Base-by-base conservation (phyloP, 2,113 vertebrate species). In the Colaptes auratus region DNA sequence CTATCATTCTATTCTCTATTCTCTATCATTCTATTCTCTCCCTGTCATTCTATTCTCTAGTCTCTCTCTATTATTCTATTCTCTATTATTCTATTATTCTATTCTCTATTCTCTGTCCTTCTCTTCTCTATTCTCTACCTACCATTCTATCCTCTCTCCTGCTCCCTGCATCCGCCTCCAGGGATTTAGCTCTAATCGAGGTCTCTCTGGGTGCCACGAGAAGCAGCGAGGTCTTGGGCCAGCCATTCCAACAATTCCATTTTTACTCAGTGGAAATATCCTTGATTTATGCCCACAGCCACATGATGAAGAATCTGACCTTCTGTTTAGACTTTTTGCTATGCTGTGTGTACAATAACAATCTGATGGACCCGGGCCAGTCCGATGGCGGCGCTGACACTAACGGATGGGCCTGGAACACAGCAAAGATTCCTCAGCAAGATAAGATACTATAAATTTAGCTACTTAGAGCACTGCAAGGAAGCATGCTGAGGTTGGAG, bases 361-460 rank as follows among this genome's bases (percentile, higher is more conserved):
- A 28, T 78, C 77, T 83, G 86, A 93, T 48, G 93, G 94, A 91
- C 91, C 91, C 46, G 58, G 76, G 75, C 79, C 92, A 80, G 93
- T 95, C 91, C 85, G 89, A 9, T 94, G 88, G 64, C 64, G 82
- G 56, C 1, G 2, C 60, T 94, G 93, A 91, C 89, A 71, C 71
- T 95, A 91, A 93, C 56, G 88, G 89, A 96, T 81, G 72, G 67
- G 80, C 76, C 85, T 92, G 95, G 88, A 95, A 90, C 94, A 88
- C 61, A 83, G 88, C 53, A 86, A 87, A 89, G 92, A 96, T 96
- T 93, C 91, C 85, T 93, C 52, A 78, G 79, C 65, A 81, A 86
- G 94, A 97, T 96, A 96, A 95, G 93, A 92, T 86, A 84, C 1
- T 52, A 96, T 89, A 90, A 94, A 96, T 96, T 94, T 95, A 97